A percentile compares a stretch with the other conserved stretches of the same genome.
These are phyloP conservation scores for Tinamus major DNA, from an alignment of 2,797 vertebrate species.

Conservation along the genomic window DNA sequence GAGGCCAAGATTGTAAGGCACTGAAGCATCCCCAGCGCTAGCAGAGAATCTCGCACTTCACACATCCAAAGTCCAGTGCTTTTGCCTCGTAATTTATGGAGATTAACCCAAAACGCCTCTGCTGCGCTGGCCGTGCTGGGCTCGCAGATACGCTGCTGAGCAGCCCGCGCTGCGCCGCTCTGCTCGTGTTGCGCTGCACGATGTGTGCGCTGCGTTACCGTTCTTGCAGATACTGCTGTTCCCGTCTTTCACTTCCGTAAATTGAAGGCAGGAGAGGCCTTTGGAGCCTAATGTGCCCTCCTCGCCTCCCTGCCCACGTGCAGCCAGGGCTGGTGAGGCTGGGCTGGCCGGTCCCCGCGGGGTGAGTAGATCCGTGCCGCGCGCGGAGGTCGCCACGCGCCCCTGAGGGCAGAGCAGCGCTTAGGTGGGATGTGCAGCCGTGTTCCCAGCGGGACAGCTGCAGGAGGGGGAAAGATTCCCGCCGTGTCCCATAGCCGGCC, in stretches of 20 bases:
- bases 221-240: not conserved
- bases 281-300: not conserved
- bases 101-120: not conserved
- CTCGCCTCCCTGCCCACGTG: not conserved
- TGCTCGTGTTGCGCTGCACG: too few relatives aligned
- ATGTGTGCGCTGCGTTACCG: not conserved
- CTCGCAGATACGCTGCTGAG: not conserved
- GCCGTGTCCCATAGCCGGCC: not conserved
- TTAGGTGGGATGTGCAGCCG: not conserved
- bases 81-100: not conserved
- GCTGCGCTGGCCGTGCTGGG: not conserved
- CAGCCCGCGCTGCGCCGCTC: too few relatives aligned
- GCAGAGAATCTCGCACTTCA: not conserved
- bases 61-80: fast-evolving
- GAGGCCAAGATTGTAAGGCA: not conserved
- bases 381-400: not conserved
- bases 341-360: too few relatives aligned
- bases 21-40: not conserved
- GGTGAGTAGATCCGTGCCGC: not conserved
- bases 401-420: not conserved
- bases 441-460: not conserved
- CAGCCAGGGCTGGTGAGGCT: not conserved
- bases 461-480: not conserved
- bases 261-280: not conserved
- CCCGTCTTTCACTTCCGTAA: not conserved